Conservation (phyloP, 2,888 invertebrate genomes). For the Fragum fragum region DNA sequence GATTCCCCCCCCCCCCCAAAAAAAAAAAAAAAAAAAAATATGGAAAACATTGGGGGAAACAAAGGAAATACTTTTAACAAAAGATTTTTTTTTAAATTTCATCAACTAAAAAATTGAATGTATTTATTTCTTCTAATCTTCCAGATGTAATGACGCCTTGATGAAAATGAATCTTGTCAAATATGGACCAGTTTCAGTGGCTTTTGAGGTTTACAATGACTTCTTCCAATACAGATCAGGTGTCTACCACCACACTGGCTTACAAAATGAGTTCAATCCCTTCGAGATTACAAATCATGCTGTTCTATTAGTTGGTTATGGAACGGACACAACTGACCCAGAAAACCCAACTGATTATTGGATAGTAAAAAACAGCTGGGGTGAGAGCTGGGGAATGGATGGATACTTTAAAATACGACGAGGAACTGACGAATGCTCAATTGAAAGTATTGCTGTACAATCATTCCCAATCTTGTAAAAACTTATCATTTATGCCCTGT, state of each 20-base stretch:
- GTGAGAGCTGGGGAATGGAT: conserved; percentile 84
- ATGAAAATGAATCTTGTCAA: conserved; percentile 87
- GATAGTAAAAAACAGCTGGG: conserved; percentile 87
- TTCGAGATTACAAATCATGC: conserved; percentile 88
- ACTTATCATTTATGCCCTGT: too few species aligned
- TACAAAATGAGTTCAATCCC: conserved; percentile 86
- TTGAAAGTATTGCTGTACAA: conserved; percentile 86
- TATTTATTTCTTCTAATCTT: conserved; percentile 39
- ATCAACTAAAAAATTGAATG: not conserved
- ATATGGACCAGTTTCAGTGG: conserved; percentile 87
- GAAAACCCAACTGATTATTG: conserved; percentile 85
- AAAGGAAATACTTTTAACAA: not conserved
- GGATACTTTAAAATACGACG: conserved; percentile 86
- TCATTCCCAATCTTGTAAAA: conserved; percentile 77
- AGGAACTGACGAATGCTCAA: conserved; percentile 86
- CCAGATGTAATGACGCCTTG: conserved; percentile 87
- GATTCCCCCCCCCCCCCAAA: too few species aligned
- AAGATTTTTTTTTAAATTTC: not conserved
- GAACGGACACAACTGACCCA: conserved; percentile 79
- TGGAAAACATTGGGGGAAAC: not conserved
- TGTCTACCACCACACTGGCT: conserved; percentile 87
- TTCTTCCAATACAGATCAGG: conserved; percentile 86
- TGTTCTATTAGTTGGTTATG: conserved; percentile 88
- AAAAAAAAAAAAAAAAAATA: too few species aligned
- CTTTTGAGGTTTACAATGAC: conserved; percentile 87